These are phyloP conservation scores for Tragelaphus strepsiceros DNA, from an alignment of 2,113 vertebrate genomes.

Conservation along the genomic window DNA sequence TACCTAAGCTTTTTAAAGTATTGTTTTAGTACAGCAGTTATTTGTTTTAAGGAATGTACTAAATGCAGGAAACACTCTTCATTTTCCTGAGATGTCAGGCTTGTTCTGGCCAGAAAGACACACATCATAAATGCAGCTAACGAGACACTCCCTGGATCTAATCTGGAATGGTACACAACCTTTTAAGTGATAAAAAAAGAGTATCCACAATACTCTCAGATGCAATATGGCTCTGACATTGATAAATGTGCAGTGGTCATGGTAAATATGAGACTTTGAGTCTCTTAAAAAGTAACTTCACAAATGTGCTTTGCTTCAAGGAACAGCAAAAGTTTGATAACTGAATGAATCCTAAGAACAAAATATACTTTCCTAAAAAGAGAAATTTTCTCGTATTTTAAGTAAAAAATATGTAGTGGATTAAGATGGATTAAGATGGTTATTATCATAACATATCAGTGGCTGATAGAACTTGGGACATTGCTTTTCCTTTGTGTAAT, in stretches of 20 bases:
- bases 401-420: background rate
- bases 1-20: background rate
- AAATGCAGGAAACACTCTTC: background rate
- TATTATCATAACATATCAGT: background rate
- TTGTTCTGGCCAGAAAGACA: background rate
- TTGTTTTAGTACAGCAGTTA: background rate
- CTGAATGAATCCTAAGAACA: background rate
- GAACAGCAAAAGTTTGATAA: background rate
- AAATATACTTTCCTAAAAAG: background rate
- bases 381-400: background rate
- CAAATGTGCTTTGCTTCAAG: background rate
- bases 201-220: background rate
- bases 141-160: background rate
- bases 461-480: background rate
- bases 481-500: slow-evolving; percentile 11
- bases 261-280: background rate
- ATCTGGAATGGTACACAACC: background rate
- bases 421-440: background rate
- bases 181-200: background rate
- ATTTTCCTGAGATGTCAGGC: background rate
- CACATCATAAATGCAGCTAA: background rate
- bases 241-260: background rate
- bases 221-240: background rate
- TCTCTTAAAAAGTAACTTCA: slow-evolving; percentile 1
- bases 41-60: background rate